Conservation (phyloP, 2,888 invertebrate genomes). For the Lithophane leautieri region DNA sequence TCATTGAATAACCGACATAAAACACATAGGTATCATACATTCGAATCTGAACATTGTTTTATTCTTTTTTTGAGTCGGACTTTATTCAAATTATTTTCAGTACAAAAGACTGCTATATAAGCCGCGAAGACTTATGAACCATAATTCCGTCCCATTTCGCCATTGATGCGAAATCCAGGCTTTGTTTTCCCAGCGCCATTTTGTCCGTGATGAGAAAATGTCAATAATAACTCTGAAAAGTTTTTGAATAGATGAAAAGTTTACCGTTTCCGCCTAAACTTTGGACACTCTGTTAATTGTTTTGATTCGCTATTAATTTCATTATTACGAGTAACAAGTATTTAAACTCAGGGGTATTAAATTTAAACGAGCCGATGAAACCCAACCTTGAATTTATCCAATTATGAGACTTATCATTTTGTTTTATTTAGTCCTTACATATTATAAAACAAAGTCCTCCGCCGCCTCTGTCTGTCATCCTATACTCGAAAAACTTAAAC, state of each 20-base stretch:
- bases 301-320: constrained; percentile 42
- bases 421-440: no score
- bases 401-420: background rate
- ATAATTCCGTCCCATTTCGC: constrained; percentile 59
- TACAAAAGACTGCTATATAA: constrained; percentile 23
- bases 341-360: constrained; percentile 10
- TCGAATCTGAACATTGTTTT: background rate
- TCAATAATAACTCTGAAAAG: constrained; percentile 62
- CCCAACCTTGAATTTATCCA: background rate
- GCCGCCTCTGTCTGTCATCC: no score
- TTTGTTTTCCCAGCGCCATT: constrained; percentile 66
- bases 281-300: constrained; percentile 45
- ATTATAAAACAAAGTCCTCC: no score
- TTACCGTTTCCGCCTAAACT: constrained; percentile 41
- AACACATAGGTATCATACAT: background rate
- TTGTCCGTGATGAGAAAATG: constrained; percentile 62
- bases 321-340: constrained; percentile 8
- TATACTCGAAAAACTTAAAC: no score
- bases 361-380: background rate
- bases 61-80: background rate
- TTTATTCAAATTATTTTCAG: constrained; percentile 1
- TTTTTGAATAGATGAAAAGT: constrained; percentile 58
- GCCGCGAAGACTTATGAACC: constrained; percentile 42
- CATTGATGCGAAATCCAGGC: constrained; percentile 58
- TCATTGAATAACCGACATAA: no score